These are phyloP conservation scores for Microtus oregoni DNA, from an alignment of 2,113 vertebrate species.

Conservation along the genomic window DNA sequence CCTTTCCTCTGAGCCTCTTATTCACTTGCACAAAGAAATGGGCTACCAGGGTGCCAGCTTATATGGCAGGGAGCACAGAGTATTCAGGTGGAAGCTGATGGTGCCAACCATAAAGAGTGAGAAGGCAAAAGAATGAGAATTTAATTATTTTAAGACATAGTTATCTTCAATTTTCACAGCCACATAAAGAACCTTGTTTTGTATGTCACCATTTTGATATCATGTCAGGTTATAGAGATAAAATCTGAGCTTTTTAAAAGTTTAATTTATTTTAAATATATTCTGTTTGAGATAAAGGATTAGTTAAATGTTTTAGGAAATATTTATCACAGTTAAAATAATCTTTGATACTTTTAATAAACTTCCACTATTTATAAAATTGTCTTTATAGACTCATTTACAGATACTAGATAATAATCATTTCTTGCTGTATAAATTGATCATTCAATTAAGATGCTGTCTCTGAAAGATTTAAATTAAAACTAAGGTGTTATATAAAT, in stretches of 20 bases:
- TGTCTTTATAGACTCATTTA: conserved; percentile 18
- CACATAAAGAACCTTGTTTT: neutral
- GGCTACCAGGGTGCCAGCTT: neutral
- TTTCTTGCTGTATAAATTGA: conserved; percentile 14
- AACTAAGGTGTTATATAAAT: conserved; percentile 13
- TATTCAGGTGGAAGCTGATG: neutral
- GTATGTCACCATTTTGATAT: conserved; percentile 16
- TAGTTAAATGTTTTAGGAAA: conserved; percentile 20
- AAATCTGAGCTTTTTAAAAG: neutral
- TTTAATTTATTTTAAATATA: conserved; percentile 13
- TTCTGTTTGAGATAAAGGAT: neutral
- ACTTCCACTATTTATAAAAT: neutral
- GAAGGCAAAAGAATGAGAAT: neutral
- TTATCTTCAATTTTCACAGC: neutral
- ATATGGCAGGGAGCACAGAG: neutral
- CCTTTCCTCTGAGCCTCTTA: neutral
- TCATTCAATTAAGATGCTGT: conserved; percentile 29
- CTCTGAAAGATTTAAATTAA: neutral
- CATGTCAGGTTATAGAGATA: neutral
- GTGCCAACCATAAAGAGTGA: neutral
- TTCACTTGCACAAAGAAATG: neutral
- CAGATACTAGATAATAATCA: neutral
- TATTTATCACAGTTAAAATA: neutral
- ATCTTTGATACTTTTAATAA: conserved; percentile 21
- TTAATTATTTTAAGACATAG: conserved; percentile 21